phyloP scores from a whole-genome alignment of 2,113 vertebrate genomes.

The Archocentrus centrarchus region DNA sequence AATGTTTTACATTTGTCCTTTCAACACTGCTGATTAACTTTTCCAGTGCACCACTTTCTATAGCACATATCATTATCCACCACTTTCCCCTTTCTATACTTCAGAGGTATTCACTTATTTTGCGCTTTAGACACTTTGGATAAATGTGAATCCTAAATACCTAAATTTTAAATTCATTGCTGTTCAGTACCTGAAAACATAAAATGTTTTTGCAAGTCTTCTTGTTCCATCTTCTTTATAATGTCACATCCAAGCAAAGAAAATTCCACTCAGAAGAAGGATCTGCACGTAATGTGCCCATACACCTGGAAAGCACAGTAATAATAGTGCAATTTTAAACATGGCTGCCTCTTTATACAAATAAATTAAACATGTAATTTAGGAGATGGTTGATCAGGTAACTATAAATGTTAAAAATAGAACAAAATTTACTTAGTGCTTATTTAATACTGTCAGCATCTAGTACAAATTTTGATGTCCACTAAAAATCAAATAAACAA shows the following conservation, averaged over 20 bases:
- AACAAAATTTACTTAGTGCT: background rate
- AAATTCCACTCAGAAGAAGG: background rate
- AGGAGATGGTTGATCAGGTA: background rate
- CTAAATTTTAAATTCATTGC: constrained; percentile 7
- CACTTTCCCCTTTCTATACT: background rate
- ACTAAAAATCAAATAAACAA: constrained; percentile 1
- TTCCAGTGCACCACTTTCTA: constrained; percentile 10
- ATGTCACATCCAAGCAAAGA: background rate
- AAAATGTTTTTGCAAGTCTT: background rate
- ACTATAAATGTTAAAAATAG: background rate
- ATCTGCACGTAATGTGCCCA: constrained; percentile 2
- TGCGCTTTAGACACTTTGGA: background rate
- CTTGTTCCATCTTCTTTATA: background rate
- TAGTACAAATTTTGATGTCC: background rate
- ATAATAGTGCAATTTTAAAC: background rate
- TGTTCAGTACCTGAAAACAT: background rate
- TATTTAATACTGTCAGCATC: background rate
- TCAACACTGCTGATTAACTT: background rate
- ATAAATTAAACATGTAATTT: background rate
- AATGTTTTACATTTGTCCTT: constrained; percentile 11
- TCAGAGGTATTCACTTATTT: background rate
- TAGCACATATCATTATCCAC: background rate
- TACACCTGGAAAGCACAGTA: constrained; percentile 5
- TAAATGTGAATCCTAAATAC: background rate
- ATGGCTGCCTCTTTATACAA: background rate